These are phyloP conservation scores for Scaptomyza cyrtandrae DNA, from an alignment of 2,888 invertebrate species.

Conservation along the genomic window DNA sequence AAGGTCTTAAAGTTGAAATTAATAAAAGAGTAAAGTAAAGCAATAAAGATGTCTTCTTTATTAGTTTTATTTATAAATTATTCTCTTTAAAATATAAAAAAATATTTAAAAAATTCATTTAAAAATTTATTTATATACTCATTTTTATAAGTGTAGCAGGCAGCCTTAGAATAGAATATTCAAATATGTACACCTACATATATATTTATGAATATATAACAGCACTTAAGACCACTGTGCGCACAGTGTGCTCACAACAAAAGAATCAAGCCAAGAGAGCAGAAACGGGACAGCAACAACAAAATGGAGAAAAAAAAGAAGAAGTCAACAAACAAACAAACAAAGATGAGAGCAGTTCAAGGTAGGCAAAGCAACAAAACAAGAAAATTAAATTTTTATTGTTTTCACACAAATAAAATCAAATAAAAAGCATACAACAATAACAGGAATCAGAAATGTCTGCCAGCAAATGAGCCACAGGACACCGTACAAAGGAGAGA, in stretches of 20 bases:
- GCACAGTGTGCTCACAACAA: constrained; percentile 23
- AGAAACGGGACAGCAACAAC: constrained; percentile 17
- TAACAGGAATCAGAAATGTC: constrained; percentile 46
- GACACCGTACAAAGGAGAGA: constrained; percentile 44
- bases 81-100: no score
- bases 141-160: constrained; percentile 1
- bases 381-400: constrained; percentile 84
- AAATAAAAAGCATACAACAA: constrained; percentile 80
- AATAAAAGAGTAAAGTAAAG: not conserved
- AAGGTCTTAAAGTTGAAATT: not conserved
- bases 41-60: not conserved
- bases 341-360: constrained; percentile 58
- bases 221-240: constrained; percentile 37
- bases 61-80: no score
- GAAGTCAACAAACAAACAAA: constrained; percentile 13
- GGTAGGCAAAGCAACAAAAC: constrained; percentile 69
- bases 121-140: no score
- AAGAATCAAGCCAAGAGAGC: constrained; percentile 33
- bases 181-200: no score
- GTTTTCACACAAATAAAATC: constrained; percentile 81
- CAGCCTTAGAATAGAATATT: not conserved
- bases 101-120: no score
- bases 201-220: constrained; percentile 19
- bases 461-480: constrained; percentile 59
- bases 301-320: constrained; percentile 44